Conservation (phyloP, 2,113 vertebrate species). For the Lates calcarifer region DNA sequence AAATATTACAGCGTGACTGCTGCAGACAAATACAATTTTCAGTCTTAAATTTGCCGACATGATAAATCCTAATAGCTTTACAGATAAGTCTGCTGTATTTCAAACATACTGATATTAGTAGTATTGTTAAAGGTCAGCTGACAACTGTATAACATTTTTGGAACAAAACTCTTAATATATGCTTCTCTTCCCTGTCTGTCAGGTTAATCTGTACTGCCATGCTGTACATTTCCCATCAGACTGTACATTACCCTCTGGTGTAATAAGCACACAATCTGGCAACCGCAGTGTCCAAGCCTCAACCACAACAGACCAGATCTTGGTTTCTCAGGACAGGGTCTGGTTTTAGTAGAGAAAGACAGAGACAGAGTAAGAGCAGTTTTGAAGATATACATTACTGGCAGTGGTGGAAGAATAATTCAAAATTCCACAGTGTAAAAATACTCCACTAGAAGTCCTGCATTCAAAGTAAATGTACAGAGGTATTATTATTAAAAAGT, state of each 20-base stretch:
- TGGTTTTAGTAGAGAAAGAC: constrained; percentile 45
- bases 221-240: constrained; percentile 55
- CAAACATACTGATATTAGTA: background rate
- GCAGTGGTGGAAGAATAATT: constrained; percentile 2
- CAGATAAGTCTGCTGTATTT: constrained; percentile 1
- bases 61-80: background rate
- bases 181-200: constrained; percentile 25
- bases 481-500: background rate
- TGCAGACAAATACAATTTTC: constrained; percentile 16
- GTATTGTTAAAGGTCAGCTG: constrained; percentile 22
- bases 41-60: constrained; percentile 18
- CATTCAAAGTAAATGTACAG: background rate
- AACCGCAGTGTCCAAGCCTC: constrained; percentile 67
- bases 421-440: background rate
- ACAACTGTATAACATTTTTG: constrained; percentile 20
- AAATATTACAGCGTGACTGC: constrained; percentile 15
- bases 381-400: constrained; percentile 29
- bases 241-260: constrained; percentile 67
- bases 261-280: constrained; percentile 69
- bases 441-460: background rate
- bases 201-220: constrained; percentile 37
- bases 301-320: constrained; percentile 71
- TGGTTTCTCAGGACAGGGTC: constrained; percentile 54
- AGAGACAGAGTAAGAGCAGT: constrained; percentile 23
- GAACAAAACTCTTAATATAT: constrained; percentile 5